A percentile compares a stretch with the other conserved stretches of the same genome.
These are phyloP conservation scores for Sturnira hondurensis DNA, from an alignment of 2,113 vertebrate genomes.

Conservation along the genomic window DNA sequence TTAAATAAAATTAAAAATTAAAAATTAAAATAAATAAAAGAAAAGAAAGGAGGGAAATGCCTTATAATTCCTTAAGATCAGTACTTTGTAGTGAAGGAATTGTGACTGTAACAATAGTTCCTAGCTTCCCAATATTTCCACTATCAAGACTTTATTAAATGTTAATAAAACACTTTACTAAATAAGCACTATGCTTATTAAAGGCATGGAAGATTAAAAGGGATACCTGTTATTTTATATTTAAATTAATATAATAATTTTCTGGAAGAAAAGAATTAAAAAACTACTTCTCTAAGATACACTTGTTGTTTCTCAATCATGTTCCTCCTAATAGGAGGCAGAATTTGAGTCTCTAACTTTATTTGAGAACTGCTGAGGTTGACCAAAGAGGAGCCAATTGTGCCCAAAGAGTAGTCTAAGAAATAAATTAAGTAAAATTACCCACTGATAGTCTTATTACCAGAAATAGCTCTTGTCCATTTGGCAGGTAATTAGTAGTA, in stretches of 20 bases:
- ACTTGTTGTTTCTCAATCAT: background rate
- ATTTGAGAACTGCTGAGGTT: background rate
- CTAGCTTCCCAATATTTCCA: background rate
- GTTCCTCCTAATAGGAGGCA: background rate
- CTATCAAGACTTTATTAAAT: background rate
- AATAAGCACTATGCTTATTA: background rate
- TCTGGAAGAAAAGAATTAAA: background rate
- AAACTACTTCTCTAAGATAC: background rate
- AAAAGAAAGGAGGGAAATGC: background rate
- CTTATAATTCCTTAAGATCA: background rate
- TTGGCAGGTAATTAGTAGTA: conserved; percentile 49
- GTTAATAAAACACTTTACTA: background rate
- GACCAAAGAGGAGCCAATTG: background rate
- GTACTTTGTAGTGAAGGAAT: background rate
- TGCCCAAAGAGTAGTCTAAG: conserved; percentile 27
- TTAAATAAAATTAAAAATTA: no score
- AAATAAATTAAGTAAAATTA: conserved; percentile 59
- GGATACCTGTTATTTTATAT: background rate
- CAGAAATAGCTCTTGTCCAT: conserved; percentile 42
- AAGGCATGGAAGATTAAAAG: background rate
- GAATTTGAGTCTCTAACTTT: background rate
- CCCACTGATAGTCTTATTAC: conserved; percentile 44
- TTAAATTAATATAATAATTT: background rate
- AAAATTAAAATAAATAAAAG: no score
- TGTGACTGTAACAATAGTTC: background rate